These are phyloP conservation scores for Holothuria glaberrima DNA, from an alignment of 35 echinoderm and acorn worm genomes.

Conservation along the genomic window DNA sequence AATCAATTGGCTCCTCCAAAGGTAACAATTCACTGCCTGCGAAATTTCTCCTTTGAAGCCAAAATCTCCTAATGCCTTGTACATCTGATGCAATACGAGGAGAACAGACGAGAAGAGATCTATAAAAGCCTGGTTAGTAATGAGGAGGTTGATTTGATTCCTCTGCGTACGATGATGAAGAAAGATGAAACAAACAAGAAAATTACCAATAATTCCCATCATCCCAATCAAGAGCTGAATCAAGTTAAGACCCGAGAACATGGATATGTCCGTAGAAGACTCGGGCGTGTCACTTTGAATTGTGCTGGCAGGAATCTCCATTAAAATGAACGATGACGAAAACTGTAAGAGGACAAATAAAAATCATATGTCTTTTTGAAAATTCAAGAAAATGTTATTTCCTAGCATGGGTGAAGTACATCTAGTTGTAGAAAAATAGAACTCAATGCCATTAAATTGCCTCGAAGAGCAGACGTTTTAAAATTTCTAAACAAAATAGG, in stretches of 20 bases:
- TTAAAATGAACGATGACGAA: no score
- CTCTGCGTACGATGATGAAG: not conserved
- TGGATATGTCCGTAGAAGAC: not conserved
- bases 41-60: no score
- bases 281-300: not conserved
- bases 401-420: no score
- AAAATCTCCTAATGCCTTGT: not conserved
- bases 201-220: slow-evolving; percentile 39
- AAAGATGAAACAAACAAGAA: slow-evolving; percentile 51
- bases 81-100: not conserved
- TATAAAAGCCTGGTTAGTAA: slow-evolving; percentile 58
- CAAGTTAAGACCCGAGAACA: not conserved
- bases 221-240: slow-evolving; percentile 14
- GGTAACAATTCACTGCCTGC: not conserved
- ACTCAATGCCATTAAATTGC: no score
- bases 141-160: slow-evolving; percentile 52
- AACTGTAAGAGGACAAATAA: no score
- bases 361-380: no score
- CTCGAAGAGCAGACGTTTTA: no score
- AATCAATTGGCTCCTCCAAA: slow-evolving; percentile 5
- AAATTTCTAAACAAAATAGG: no score
- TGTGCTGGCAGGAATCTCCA: no score
- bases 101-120: slow-evolving; percentile 55
- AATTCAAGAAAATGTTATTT: no score
- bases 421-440: no score